Conservation (phyloP, 2,797 vertebrate species). For the Tympanoctomys barrerae region DNA sequence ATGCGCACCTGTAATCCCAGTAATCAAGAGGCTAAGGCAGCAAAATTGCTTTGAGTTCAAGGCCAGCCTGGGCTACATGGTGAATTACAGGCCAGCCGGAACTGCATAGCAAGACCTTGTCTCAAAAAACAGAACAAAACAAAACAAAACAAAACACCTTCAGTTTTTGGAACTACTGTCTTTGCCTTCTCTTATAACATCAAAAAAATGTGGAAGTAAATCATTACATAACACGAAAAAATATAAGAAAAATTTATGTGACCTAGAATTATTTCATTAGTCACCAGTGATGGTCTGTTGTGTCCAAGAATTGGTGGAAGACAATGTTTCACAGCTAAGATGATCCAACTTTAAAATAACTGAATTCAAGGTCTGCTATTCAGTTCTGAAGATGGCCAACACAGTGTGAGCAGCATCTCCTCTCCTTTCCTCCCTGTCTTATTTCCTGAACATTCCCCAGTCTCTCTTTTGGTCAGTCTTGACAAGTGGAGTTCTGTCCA, state of each 20-base stretch:
- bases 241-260: neutral
- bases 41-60: too few species aligned
- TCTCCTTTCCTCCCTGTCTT: neutral
- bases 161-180: constrained; percentile 15
- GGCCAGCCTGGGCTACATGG: too few species aligned
- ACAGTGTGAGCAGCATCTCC: neutral
- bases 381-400: neutral
- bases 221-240: neutral
- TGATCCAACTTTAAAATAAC: neutral
- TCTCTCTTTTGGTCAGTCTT: neutral
- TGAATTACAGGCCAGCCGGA: too few species aligned
- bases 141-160: too few species aligned
- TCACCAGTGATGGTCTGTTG: neutral
- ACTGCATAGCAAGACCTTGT: too few species aligned
- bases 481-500: neutral
- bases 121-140: too few species aligned
- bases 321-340: neutral
- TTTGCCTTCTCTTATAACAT: neutral
- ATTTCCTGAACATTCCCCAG: rapidly evolving
- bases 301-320: neutral
- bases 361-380: neutral
- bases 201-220: constrained; percentile 14
- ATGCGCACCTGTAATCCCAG: too few species aligned
- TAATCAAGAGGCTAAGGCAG: too few species aligned
- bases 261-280: neutral